Evolutionary conservation across 2,113 vertebrate genomes (phyloP), one percentile per base, ranked within the genome.

Genomic region (Monopterus albus): DNA sequence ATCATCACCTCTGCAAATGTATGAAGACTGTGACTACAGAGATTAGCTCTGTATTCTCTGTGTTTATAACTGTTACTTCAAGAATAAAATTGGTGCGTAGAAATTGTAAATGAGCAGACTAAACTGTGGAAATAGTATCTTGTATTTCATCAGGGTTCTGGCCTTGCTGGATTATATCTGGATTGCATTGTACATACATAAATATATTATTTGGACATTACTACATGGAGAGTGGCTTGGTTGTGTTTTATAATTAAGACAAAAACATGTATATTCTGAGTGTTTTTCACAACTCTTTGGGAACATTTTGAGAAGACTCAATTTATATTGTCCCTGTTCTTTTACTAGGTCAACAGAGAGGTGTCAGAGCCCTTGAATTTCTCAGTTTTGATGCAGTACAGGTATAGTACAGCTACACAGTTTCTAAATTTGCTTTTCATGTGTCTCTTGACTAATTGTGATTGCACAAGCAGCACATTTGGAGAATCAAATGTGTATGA

Each of bases 321-420:
- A 1, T 45, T 43, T 7, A 2, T 38, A 2, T 56, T 60, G 2
- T 65, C 67, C 53, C 39, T 81, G 12, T 73, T 73, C 12, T 73
- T 46, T 75, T 86, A 80, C n/a, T 53, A 93, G 91, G 88, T 88
- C 91, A 64, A 40, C 82, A 63, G 72, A 82, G 79, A 81, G 65
- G 75, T 79, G 31, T 74, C 58, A 38, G 79, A 66, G 80, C 62
- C 79, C 79, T 78, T 85, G 82, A 88, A 86, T 81, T 82, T 91
- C 77, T 87, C 89, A 87, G 92, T 91, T 94, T 94, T 93, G 90
- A 94, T 94, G 94, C 89, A 92, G 91, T 72, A 83, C 92, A 91
- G 92, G 94, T 94, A 91, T 51, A 60, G n/a, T n/a, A n/a, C n/a
- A n/a, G n/a, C n/a, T n/a, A n/a, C n/a, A n/a, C 39, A 0, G 56